Evolutionary conservation across 2,113 vertebrate genomes (phyloP), one percentile per base, ranked within the genome.

Genomic region (Irena cyanogastra): DNA sequence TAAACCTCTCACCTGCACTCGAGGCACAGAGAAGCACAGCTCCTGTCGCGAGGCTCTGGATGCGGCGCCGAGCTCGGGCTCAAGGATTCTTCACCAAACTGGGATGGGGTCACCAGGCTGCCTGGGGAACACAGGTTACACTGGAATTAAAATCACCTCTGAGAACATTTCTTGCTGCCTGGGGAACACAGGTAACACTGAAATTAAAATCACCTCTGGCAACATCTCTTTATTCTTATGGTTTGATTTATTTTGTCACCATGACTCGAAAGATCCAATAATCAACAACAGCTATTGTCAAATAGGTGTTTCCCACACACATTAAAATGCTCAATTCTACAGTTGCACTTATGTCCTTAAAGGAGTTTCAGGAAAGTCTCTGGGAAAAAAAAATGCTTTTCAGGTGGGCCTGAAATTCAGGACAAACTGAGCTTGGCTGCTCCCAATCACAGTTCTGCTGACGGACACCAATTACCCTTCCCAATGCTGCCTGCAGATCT

Each of bases 231-330:
- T 24, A 13, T 27, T 26, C 5, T 49, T 11, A 47, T 2, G 4
- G 44, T 16, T 39, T 14, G 24, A 68, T 65, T 68, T 57, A 16
- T 68, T 79, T 85, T 60, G 21, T 20, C 37, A 13, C 33, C 13
- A 6, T 1, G 2, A 47, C 52, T 74, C 20, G 0, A 71, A 74
- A 54, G 39, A 10, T n/a, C 26, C 44, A 78, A 56, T 14, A 59
- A 84, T 19, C 16, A 54, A 24, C 11, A 33, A n/a, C 35, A 82
- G 17, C 18, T 30, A 9, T 4, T 79, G 44, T 59, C 39, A 42
- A 81, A 44, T 0, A 4, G 35, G 12, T 4, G 3, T 19, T 37
- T 83, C 49, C n/a, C 0, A 0, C 18, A n/a, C 59, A 21, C 5
- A 63, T 42, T 21, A 30, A 74, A 82, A 63, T 7, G 6, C 3